These are phyloP conservation scores for Hemistola chrysoprasaria DNA, from an alignment of 2,888 invertebrate species.

Conservation along the genomic window DNA sequence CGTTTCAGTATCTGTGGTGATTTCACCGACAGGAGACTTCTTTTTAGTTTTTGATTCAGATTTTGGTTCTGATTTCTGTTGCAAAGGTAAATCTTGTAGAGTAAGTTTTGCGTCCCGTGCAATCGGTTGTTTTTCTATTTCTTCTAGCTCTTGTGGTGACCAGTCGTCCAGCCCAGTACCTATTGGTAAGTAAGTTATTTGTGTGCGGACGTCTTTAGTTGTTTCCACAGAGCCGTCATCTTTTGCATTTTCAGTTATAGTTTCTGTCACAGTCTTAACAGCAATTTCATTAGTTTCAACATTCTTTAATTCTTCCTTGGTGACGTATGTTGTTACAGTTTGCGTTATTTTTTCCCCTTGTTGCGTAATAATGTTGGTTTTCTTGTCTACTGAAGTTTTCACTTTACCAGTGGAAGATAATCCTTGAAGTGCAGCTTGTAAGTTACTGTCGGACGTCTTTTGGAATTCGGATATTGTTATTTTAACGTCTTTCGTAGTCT, in stretches of 20 bases:
- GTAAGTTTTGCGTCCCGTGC: conserved; percentile 45
- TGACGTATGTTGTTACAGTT: conserved; percentile 65
- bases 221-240: conserved; percentile 70
- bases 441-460: conserved; percentile 68
- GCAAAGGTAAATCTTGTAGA: conserved; percentile 42
- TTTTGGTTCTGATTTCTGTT: conserved; percentile 42
- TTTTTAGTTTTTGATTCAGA: conserved; percentile 55
- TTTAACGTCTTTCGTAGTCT: conserved; percentile 79
- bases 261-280: conserved; percentile 73
- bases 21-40: conserved; percentile 72
- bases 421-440: conserved; percentile 72
- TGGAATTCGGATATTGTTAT: conserved; percentile 77
- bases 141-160: conserved; percentile 69
- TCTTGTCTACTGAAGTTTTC: conserved; percentile 71
- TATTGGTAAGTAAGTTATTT: conserved; percentile 73
- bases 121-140: conserved; percentile 59
- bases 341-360: conserved; percentile 70
- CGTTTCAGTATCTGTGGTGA: conserved; percentile 72
- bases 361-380: conserved; percentile 71
- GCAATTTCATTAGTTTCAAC: conserved; percentile 63
- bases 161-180: conserved; percentile 72
- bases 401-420: conserved; percentile 65
- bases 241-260: conserved; percentile 67
- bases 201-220: conserved; percentile 73
- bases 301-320: conserved; percentile 71